phyloP scores from a whole-genome alignment of 2,888 invertebrate genomes.

The Melangyna quadrimaculata region DNA sequence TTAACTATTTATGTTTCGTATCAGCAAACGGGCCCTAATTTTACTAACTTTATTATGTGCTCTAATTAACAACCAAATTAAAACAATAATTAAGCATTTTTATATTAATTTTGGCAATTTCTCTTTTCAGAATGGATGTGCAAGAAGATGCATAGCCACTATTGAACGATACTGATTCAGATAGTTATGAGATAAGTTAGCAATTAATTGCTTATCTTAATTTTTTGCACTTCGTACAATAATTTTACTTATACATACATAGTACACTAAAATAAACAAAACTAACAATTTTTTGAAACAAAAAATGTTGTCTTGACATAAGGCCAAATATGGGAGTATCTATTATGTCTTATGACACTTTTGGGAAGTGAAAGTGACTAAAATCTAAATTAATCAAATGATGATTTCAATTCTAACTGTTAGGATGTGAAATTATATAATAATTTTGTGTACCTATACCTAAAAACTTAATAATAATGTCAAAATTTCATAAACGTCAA shows the following conservation, averaged over 20 bases:
- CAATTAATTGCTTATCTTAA: slow-evolving; percentile 45
- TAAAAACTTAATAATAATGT: no score
- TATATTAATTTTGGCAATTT: slow-evolving; percentile 47
- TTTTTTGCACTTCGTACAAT: slow-evolving; percentile 43
- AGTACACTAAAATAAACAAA: slow-evolving; percentile 42
- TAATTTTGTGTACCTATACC: no score
- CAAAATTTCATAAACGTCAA: no score
- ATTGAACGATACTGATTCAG: slow-evolving; percentile 80
- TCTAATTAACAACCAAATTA: no score
- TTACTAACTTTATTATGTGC: no score
- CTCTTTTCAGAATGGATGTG: slow-evolving; percentile 77
- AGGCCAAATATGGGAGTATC: neutral
- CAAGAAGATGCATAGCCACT: slow-evolving; percentile 81
- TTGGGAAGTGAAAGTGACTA: neutral
- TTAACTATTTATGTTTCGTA: no score
- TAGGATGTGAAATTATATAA: no score
- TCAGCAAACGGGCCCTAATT: no score
- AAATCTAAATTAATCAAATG: neutral
- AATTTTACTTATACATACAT: slow-evolving; percentile 49
- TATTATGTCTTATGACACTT: neutral
- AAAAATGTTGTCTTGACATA: neutral
- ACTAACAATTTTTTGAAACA: slow-evolving; percentile 7
- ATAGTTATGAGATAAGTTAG: slow-evolving; percentile 77
- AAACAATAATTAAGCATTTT: neutral
- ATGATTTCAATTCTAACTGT: neutral